Percentiles rank a stretch among this genome's conserved stretches.
phyloP scores from a whole-genome alignment of 2,797 vertebrate genomes.

The Gambelia wislizenii region DNA sequence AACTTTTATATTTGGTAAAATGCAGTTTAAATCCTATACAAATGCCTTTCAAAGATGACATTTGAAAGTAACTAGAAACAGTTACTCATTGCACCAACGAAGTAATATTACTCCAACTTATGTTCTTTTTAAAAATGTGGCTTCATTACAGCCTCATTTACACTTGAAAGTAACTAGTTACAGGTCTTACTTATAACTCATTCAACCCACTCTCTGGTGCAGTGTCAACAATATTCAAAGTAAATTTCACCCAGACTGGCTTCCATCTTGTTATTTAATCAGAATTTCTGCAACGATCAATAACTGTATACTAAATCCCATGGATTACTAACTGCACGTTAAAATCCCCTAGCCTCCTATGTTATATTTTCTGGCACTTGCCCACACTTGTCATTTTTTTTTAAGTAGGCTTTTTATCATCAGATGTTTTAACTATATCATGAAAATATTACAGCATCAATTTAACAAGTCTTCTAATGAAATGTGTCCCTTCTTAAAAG shows the following conservation, averaged over 20 bases:
- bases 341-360: background rate
- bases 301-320: background rate
- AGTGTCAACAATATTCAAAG: background rate
- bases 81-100: no score
- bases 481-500: conserved; percentile 49
- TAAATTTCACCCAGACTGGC: background rate
- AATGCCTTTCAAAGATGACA: no score
- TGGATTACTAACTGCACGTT: background rate
- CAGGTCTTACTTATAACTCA: no score
- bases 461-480: conserved; percentile 61
- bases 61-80: no score
- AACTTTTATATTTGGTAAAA: no score
- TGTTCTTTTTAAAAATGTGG: no score
- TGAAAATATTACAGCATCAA: conserved; percentile 50
- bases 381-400: conserved; percentile 39
- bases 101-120: no score
- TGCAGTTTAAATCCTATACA: no score
- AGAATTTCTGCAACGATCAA: background rate
- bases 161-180: no score
- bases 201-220: background rate
- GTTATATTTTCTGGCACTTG: conserved; percentile 8
- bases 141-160: no score
- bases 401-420: conserved; percentile 24
- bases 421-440: conserved; percentile 33
- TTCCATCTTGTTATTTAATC: background rate